A percentile compares a stretch with the other conserved stretches of the same genome.
Conservation (phyloP, 2,888 invertebrate species). For the Tortricodes alternella region DNA sequence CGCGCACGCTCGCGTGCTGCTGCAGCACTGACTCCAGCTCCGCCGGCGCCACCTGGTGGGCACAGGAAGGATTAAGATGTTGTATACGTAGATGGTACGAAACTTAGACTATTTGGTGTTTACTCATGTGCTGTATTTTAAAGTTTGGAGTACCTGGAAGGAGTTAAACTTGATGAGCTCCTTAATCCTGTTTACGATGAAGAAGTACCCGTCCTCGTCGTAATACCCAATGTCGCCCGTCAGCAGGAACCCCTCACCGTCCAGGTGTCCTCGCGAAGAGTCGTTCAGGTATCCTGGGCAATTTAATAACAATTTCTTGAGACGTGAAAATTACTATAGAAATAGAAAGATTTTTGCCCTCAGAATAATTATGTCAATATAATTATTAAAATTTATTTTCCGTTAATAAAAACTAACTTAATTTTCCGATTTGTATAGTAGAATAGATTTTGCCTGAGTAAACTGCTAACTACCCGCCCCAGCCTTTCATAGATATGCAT, state of each 20-base stretch:
- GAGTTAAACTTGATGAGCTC: slow-evolving; percentile 45
- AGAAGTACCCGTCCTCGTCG: slow-evolving; percentile 48
- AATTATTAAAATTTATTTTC: no score
- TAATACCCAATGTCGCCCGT: slow-evolving; percentile 52
- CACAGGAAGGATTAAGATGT: not conserved
- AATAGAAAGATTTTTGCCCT: no score
- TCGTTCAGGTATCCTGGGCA: slow-evolving; percentile 37
- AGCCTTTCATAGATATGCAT: no score
- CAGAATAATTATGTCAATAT: no score
- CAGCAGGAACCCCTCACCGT: slow-evolving; percentile 48
- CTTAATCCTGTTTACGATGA: slow-evolving; percentile 46
- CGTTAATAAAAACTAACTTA: no score
- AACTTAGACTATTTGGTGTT: not conserved
- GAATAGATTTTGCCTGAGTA: no score
- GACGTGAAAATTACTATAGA: no score
- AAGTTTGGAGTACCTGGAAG: slow-evolving; percentile 23
- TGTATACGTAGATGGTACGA: not conserved
- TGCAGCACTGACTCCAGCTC: slow-evolving; percentile 85
- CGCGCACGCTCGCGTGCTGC: slow-evolving; percentile 84
- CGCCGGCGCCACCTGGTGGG: not conserved
- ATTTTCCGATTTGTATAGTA: no score
- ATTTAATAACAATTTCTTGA: no score
- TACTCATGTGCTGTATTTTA: not conserved
- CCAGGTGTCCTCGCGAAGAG: slow-evolving; percentile 35
- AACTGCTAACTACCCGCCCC: no score